Evolutionary conservation across 2,888 invertebrate species (phyloP).

Genomic region (Cordylochernes scorpioides): DNA sequence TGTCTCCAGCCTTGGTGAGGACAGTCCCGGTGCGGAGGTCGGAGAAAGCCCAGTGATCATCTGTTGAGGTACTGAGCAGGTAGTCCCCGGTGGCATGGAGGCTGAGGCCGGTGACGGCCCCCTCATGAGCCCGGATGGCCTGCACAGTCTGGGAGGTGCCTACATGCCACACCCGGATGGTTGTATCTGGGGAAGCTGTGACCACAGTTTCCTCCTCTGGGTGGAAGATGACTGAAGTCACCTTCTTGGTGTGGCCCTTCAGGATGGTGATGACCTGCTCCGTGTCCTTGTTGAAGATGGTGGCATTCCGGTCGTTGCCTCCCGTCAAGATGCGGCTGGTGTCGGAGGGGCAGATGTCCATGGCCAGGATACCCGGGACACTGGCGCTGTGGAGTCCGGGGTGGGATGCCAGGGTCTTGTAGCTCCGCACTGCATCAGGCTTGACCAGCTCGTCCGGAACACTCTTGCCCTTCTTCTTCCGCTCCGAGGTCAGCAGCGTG

Average conservation of each 20-base stretch:
- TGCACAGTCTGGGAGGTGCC: slow-evolving; percentile 57
- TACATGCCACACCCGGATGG: slow-evolving; percentile 87
- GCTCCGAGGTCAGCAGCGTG: slow-evolving; percentile 76
- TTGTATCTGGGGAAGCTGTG: slow-evolving; percentile 75
- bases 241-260: slow-evolving; percentile 80
- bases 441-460: slow-evolving; percentile 78
- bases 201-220: slow-evolving; percentile 81
- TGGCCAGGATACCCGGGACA: slow-evolving; percentile 75
- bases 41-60: slow-evolving; percentile 95
- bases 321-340: slow-evolving; percentile 84
- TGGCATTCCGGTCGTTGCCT: slow-evolving; percentile 90
- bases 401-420: slow-evolving; percentile 59
- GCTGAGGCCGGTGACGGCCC: slow-evolving; percentile 80
- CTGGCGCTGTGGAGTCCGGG: slow-evolving; percentile 89
- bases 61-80: slow-evolving; percentile 69
- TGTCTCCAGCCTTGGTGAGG: slow-evolving; percentile 47
- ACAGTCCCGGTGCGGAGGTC: slow-evolving; percentile 78
- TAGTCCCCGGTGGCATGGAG: slow-evolving; percentile 97
- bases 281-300: slow-evolving; percentile 91
- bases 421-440: slow-evolving; percentile 56
- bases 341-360: slow-evolving; percentile 79
- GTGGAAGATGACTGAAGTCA: slow-evolving; percentile 71
- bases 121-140: slow-evolving; percentile 68
- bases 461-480: slow-evolving; percentile 80
- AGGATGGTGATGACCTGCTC: slow-evolving; percentile 76